Evolutionary conservation across 35 echinoderm and acorn worm genomes (phyloP), one percentile per base, ranked within the genome.

Genomic region (Acanthaster planci): DNA sequence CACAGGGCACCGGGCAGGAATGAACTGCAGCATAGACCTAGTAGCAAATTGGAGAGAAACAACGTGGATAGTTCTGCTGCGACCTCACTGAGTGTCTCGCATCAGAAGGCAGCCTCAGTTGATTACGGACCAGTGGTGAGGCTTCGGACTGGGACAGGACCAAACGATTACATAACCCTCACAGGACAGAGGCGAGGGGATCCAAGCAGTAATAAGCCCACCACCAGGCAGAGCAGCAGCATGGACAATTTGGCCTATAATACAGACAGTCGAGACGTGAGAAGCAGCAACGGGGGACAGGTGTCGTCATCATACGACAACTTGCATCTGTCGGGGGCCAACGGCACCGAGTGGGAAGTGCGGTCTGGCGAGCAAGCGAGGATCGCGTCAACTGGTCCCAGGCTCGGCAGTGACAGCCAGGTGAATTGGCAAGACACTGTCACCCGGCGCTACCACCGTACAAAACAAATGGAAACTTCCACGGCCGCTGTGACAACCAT

Each of bases 261-360:
- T 36, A 26, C 64, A 26, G 64, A 72, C 14, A 10, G 1, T 30
- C 26, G 23, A 27, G 64, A 72, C 2, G 64, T 35, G 64, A 72
- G 64, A 72, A 72, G 64, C 64, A 72, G 34, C 23, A 72, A 72
- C 64, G 34, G 64, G 7, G 64, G 64, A 29, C 64, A 72, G 64
- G 84, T 68, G 44, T 86, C 84, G 5, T 86, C 84, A 9, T 86
- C 84, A 51, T 86, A 59, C 78, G 84, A 86, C 52, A 76, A 86
- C 54, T 38, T 86, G 34, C 55, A 39, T n/a, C 50, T 52, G 22
- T 55, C 84, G 7, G 84, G 38, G 44, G 38, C 84, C 18, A 72
- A 72, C 30, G 64, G 64, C 64, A 72, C 64, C 30, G 64, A 72
- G 23, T 72, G 64, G 64, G 64, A 72, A 72, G 64, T 72, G 64